Evolutionary conservation across 2,888 invertebrate species (phyloP).

Genomic region (Nomada hirtipes): DNA sequence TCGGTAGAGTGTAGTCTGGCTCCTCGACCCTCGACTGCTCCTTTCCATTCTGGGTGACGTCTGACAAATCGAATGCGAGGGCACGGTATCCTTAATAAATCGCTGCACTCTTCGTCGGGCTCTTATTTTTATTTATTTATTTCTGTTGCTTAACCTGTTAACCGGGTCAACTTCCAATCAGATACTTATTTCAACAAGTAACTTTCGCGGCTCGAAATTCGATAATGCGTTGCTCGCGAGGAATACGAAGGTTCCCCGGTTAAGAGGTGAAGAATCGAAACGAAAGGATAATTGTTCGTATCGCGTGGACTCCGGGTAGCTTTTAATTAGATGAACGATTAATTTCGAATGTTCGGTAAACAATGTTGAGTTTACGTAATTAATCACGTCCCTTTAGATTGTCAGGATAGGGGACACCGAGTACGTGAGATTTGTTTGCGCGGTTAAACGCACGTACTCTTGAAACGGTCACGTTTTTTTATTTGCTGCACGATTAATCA

Average conservation of each 20-base stretch:
- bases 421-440: background rate
- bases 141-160: background rate
- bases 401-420: background rate
- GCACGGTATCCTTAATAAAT: constrained; percentile 18
- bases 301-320: no score
- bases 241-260: no score
- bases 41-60: constrained; percentile 31
- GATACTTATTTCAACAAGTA: no score
- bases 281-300: no score
- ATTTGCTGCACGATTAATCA: constrained; percentile 23
- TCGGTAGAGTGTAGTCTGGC: constrained; percentile 40
- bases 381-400: background rate
- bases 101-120: background rate
- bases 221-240: background rate
- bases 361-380: background rate
- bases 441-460: constrained; percentile 4
- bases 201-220: no score
- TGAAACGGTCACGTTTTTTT: constrained; percentile 17
- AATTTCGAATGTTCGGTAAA: background rate
- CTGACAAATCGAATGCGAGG: constrained; percentile 50
- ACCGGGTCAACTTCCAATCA: no score
- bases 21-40: constrained; percentile 28
- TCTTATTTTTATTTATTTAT: background rate
- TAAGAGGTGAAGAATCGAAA: no score
- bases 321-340: background rate